These are phyloP conservation scores for Maccullochella peelii DNA, from an alignment of 2,113 vertebrate genomes.

Conservation along the genomic window DNA sequence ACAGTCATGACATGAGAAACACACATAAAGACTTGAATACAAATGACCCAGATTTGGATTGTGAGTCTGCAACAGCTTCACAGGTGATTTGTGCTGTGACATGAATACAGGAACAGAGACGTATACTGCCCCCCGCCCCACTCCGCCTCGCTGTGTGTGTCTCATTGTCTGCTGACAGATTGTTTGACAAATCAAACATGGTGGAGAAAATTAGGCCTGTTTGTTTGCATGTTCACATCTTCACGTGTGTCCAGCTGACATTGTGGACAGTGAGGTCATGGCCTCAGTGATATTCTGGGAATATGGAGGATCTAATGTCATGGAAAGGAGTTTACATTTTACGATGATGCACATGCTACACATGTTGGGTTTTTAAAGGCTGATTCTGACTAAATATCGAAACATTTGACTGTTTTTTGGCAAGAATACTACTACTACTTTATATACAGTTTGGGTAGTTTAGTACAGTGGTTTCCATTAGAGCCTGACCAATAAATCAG, in stretches of 20 bases:
- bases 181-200: conserved; percentile 1
- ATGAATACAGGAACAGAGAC: conserved; percentile 38
- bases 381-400: neutral
- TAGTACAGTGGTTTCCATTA: neutral
- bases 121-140: too few relatives aligned
- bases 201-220: conserved; percentile 25
- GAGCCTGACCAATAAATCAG: neutral
- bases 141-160: neutral
- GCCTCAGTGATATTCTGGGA: conserved; percentile 24
- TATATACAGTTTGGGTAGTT: neutral
- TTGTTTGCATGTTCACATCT: conserved; percentile 33
- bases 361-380: neutral
- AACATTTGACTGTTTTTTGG: too few relatives aligned
- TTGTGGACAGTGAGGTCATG: neutral
- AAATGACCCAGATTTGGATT: conserved; percentile 67
- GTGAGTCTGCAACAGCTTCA: conserved; percentile 47
- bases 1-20: conserved; percentile 19
- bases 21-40: conserved; percentile 37
- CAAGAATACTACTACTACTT: too few relatives aligned
- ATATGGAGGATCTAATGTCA: neutral
- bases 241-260: neutral
- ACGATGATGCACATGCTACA: neutral
- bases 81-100: conserved; percentile 66
- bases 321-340: neutral
- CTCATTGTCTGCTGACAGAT: conserved; percentile 53